Conservation (phyloP, 2,113 vertebrate genomes). For the Chaenocephalus aceratus region DNA sequence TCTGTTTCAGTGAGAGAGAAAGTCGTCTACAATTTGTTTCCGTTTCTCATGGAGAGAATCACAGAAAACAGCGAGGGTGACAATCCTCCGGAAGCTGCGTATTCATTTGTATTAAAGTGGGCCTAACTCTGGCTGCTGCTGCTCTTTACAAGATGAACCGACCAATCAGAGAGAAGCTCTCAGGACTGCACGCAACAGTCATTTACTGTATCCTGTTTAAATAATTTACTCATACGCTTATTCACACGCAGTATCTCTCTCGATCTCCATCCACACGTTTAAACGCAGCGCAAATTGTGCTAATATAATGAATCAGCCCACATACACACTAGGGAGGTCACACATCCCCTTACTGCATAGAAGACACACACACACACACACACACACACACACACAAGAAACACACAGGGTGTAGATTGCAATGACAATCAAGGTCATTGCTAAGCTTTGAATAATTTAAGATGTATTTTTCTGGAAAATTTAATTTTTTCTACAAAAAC, state of each 20-base stretch:
- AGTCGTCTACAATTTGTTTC: constrained; percentile 16
- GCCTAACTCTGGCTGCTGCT: neutral
- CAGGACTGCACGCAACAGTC: constrained; percentile 56
- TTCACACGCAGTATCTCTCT: constrained; percentile 35
- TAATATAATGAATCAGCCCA: constrained; percentile 67
- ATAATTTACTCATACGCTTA: constrained; percentile 77
- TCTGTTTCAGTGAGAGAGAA: neutral
- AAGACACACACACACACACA: neutral
- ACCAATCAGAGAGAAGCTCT: constrained; percentile 62
- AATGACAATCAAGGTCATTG: constrained; percentile 77
- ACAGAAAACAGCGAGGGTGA: constrained; percentile 37
- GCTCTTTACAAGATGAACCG: constrained; percentile 39
- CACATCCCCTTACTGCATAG: constrained; percentile 16
- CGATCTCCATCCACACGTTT: constrained; percentile 8
- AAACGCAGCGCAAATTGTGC: constrained; percentile 44
- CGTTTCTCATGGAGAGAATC: neutral
- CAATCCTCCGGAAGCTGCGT: constrained; percentile 38
- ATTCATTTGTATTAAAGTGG: constrained; percentile 36
- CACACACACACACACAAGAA: constrained; percentile 22
- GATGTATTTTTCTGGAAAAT: constrained; percentile 52
- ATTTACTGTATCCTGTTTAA: constrained; percentile 80
- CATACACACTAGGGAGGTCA: constrained; percentile 56
- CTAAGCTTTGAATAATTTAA: constrained; percentile 68
- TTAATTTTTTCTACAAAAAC: constrained; percentile 32
- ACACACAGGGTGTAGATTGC: constrained; percentile 59